phyloP scores from a whole-genome alignment of 2,113 vertebrate species.

The Ahaetulla prasina region DNA sequence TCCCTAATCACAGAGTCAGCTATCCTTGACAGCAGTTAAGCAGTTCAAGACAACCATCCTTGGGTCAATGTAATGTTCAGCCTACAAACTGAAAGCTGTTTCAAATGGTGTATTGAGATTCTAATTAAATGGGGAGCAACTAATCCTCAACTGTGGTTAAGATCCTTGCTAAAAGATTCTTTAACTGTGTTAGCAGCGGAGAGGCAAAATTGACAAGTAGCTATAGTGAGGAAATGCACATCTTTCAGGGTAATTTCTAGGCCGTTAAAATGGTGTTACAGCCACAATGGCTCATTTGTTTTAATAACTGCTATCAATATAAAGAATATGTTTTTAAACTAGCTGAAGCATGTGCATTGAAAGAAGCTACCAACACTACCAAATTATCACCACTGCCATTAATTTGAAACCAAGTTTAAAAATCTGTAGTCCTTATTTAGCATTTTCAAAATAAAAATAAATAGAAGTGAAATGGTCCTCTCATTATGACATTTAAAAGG shows the following conservation, averaged over 20 bases:
- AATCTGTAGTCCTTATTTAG: neutral
- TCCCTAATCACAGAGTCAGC: neutral
- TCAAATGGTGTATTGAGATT: neutral
- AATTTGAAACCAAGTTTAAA: neutral
- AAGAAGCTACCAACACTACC: neutral
- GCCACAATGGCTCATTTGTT: neutral
- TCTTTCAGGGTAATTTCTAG: neutral
- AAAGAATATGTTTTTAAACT: neutral
- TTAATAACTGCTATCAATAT: neutral
- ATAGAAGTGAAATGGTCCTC: conserved; percentile 20
- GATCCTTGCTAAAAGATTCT: neutral
- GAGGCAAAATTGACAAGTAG: neutral
- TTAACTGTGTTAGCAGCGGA: neutral
- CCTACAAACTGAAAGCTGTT: neutral
- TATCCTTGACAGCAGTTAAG: neutral
- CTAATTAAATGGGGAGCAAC: neutral
- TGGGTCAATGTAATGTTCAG: neutral
- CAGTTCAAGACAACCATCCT: neutral
- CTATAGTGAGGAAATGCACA: neutral
- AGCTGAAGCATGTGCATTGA: neutral
- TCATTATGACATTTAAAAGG: neutral
- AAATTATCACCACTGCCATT: neutral
- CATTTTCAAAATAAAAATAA: conserved; percentile 1
- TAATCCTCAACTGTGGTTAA: neutral
- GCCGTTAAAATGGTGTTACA: neutral